Evolutionary conservation across 2,888 invertebrate genomes (phyloP).

Genomic region (Noctua pronuba): DNA sequence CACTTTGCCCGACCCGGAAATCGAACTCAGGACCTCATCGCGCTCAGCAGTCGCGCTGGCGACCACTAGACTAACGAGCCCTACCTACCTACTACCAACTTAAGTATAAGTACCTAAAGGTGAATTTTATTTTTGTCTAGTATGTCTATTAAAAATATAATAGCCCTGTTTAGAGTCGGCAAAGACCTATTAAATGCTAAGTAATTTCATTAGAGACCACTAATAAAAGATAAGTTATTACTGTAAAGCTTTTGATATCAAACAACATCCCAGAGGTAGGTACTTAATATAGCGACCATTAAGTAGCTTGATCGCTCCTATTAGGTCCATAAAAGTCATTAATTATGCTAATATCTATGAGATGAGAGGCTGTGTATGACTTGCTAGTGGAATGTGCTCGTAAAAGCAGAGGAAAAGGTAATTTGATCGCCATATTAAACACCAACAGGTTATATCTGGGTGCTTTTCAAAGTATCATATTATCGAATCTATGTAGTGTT

Average conservation of each 20-base stretch:
- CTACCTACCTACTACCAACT: too few relatives aligned
- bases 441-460: neutral
- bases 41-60: too few relatives aligned
- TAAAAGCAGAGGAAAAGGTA: too few relatives aligned
- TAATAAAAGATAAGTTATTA: slow-evolving; percentile 2
- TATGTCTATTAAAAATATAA: neutral
- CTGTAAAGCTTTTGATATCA: slow-evolving; percentile 1
- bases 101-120: too few relatives aligned
- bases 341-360: neutral
- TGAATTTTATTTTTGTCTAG: neutral
- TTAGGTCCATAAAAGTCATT: neutral
- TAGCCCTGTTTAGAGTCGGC: neutral
- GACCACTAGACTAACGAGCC: too few relatives aligned
- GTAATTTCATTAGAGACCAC: slow-evolving; percentile 1
- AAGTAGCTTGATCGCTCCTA: neutral
- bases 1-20: too few relatives aligned
- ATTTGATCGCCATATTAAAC: too few relatives aligned
- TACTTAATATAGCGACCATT: slow-evolving; percentile 6
- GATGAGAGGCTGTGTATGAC: too few relatives aligned
- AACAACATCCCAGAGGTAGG: neutral
- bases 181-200: neutral
- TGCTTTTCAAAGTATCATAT: neutral
- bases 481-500: neutral
- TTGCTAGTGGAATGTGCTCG: too few relatives aligned
- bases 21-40: too few relatives aligned